Percentiles rank a stretch among this genome's conserved stretches.
Evolutionary conservation across 2,113 vertebrate genomes (phyloP).

Genomic region (Chascanopsetta lugubris): DNA sequence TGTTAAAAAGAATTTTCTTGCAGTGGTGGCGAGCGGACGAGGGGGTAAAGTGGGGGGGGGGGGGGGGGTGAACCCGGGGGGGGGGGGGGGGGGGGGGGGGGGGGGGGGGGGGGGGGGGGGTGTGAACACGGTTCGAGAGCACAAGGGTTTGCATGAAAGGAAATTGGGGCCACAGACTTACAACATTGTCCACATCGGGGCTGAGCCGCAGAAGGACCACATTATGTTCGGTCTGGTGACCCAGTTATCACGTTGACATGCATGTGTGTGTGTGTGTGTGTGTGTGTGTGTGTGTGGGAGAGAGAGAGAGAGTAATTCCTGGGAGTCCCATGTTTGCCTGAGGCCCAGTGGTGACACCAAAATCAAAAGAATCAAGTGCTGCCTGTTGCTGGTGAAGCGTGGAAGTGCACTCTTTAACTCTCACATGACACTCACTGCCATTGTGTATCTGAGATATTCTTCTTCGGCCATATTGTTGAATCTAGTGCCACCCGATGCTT

Average conservation of each 20-base stretch:
- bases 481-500: constrained; percentile 12
- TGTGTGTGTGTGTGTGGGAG: constrained; percentile 12
- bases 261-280: constrained; percentile 22
- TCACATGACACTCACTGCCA: background rate
- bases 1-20: background rate
- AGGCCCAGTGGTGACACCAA: constrained; percentile 45
- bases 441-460: background rate
- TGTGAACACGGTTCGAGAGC: constrained; percentile 6
- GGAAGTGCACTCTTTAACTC: constrained; percentile 30
- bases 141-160: constrained; percentile 11
- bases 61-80: too few relatives aligned
- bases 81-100: background rate
- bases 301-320: constrained; percentile 38
- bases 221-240: constrained; percentile 71
- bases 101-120: too few relatives aligned
- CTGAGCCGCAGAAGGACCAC: constrained; percentile 56
- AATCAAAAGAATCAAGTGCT: constrained; percentile 34
- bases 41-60: background rate
- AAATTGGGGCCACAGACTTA: constrained; percentile 3
- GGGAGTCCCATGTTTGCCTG: constrained; percentile 31
- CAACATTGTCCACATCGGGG: constrained; percentile 52
- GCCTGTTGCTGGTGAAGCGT: constrained; percentile 47
- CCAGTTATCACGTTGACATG: constrained; percentile 63
- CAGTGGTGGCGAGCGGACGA: background rate
- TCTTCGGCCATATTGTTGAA: background rate